These are phyloP conservation scores for Phrynocephalus versicolor DNA, from an alignment of 2,113 vertebrate genomes.

Conservation along the genomic window DNA sequence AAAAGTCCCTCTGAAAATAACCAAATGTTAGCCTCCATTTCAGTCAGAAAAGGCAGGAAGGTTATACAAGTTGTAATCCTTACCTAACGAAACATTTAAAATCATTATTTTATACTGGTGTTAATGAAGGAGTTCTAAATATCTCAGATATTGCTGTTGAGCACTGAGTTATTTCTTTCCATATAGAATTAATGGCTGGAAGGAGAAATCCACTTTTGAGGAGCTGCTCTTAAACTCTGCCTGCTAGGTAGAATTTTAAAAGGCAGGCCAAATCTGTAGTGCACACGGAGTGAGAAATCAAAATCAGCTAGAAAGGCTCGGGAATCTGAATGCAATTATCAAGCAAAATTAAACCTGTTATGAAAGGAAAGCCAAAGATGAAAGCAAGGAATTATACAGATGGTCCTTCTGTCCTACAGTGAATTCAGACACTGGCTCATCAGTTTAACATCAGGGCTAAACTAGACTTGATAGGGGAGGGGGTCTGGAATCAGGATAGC, in stretches of 20 bases:
- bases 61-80: conserved; percentile 50
- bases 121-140: conserved; percentile 70
- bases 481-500: neutral
- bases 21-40: conserved; percentile 20
- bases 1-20: neutral
- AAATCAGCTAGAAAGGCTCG: conserved; percentile 46
- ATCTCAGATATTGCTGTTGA: conserved; percentile 71
- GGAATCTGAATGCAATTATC: conserved; percentile 51
- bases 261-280: conserved; percentile 39
- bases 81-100: conserved; percentile 55
- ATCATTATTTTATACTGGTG: conserved; percentile 69
- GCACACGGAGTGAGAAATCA: conserved; percentile 23
- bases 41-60: conserved; percentile 49
- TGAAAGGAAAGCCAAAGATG: conserved; percentile 25
- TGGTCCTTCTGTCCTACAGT: conserved; percentile 18
- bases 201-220: conserved; percentile 56
- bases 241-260: conserved; percentile 56
- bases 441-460: neutral
- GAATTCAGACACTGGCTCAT: neutral
- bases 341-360: conserved; percentile 28
- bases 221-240: conserved; percentile 59
- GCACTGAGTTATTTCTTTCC: conserved; percentile 64
- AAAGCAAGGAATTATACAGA: neutral
- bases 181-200: conserved; percentile 72
- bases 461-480: neutral